phyloP scores from a whole-genome alignment of 30 jellyfish, hydroid and myxozoan species.

The Hydractinia echinata region DNA sequence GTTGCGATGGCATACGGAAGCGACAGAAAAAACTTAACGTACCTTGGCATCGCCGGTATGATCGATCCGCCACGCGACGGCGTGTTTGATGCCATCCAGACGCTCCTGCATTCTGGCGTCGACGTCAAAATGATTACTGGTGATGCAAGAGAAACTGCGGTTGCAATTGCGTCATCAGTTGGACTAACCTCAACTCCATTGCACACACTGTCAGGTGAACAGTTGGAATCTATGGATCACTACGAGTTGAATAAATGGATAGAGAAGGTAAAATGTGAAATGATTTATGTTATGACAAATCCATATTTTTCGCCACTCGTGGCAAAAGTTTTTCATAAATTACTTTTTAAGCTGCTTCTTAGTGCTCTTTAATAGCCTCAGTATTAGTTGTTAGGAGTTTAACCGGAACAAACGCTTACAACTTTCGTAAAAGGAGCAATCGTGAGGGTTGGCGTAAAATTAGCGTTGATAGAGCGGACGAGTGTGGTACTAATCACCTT shows the following conservation, averaged over 20 bases:
- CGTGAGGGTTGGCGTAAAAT: too few relatives aligned
- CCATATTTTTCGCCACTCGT: not conserved
- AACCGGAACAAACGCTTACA: not conserved
- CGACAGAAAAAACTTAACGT: slow-evolving; percentile 54
- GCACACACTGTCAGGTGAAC: slow-evolving; percentile 75
- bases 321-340: not conserved
- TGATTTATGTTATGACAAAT: too few relatives aligned
- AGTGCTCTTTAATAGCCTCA: not conserved
- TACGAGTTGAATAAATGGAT: slow-evolving; percentile 64
- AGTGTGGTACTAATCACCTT: not conserved
- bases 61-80: slow-evolving; percentile 95
- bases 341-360: not conserved
- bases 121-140: slow-evolving; percentile 91
- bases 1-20: slow-evolving; percentile 82
- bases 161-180: slow-evolving; percentile 67
- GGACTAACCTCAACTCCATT: slow-evolving; percentile 54
- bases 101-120: slow-evolving; percentile 67
- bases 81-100: slow-evolving; percentile 64
- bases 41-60: slow-evolving; percentile 70
- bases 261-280: slow-evolving; percentile 42
- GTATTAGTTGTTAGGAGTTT: not conserved
- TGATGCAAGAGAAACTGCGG: slow-evolving; percentile 92
- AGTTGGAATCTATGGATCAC: slow-evolving; percentile 79
- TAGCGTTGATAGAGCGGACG: not conserved
- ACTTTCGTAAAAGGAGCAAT: too few relatives aligned